Conservation (phyloP, 2,797 vertebrate genomes). For the Centropyge bicolor region DNA sequence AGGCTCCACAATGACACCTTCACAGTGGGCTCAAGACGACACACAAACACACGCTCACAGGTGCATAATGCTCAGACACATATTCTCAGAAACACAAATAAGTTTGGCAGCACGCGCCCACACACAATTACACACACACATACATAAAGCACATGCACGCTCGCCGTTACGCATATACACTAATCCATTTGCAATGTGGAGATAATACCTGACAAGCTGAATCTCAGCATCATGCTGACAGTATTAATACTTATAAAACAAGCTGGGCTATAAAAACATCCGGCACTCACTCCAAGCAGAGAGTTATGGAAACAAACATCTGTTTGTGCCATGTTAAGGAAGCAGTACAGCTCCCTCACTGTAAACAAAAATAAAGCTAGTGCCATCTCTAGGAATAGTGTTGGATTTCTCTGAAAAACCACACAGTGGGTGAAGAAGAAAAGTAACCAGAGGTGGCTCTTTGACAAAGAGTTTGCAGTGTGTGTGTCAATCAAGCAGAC, state of each 20-base stretch:
- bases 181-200: constrained; percentile 66
- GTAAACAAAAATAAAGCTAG: constrained; percentile 66
- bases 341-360: constrained; percentile 50
- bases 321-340: constrained; percentile 70
- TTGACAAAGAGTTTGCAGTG: constrained; percentile 35
- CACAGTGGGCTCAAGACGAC: constrained; percentile 77
- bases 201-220: constrained; percentile 73
- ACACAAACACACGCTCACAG: constrained; percentile 75
- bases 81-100: constrained; percentile 67
- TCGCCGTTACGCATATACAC: constrained; percentile 27
- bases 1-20: constrained; percentile 82
- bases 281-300: constrained; percentile 59
- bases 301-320: constrained; percentile 68
- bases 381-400: constrained; percentile 61
- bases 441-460: constrained; percentile 22
- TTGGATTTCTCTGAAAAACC: constrained; percentile 59
- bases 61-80: constrained; percentile 67
- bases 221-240: constrained; percentile 71
- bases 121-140: constrained; percentile 26
- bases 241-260: constrained; percentile 75
- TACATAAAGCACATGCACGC: background rate
- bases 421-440: constrained; percentile 10
- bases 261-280: constrained; percentile 71
- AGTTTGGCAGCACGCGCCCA: constrained; percentile 62
- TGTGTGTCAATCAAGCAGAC: constrained; percentile 9